Percentiles rank a stretch among this genome's conserved stretches.
Conservation (phyloP, 2,888 invertebrate genomes). For the Ditula angustiorana region DNA sequence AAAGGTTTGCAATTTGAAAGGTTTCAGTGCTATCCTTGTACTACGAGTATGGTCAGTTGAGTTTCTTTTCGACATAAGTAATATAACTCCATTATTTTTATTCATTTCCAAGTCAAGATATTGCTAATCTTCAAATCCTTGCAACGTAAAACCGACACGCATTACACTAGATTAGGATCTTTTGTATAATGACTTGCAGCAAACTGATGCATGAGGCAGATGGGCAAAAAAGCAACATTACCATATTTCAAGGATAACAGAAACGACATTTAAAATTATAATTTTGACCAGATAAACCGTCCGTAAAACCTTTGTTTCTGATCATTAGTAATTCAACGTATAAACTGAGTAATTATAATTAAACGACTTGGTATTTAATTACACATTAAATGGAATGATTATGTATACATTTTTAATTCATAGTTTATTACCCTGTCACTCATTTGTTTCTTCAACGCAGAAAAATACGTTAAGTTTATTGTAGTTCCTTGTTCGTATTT, state of each 20-base stretch:
- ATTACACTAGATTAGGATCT: slow-evolving; percentile 22
- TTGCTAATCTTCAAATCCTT: slow-evolving; percentile 21
- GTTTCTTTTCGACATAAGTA: not conserved
- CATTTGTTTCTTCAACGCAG: not conserved
- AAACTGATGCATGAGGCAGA: slow-evolving; percentile 28
- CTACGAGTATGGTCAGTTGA: too few species aligned
- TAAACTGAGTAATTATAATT: slow-evolving; percentile 24
- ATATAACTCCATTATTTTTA: not conserved
- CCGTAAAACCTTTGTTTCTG: slow-evolving; percentile 21
- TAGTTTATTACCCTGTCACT: not conserved
- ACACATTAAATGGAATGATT: not conserved
- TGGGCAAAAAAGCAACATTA: slow-evolving; percentile 34
- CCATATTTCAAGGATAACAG: slow-evolving; percentile 32
- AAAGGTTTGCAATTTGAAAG: too few species aligned
- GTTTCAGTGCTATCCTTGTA: too few species aligned
- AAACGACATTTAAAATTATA: slow-evolving; percentile 36
- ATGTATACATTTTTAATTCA: not conserved
- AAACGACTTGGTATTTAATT: slow-evolving; percentile 2
- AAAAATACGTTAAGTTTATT: too few species aligned
- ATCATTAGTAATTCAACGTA: slow-evolving; percentile 24
- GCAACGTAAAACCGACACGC: slow-evolving; percentile 18
- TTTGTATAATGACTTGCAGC: slow-evolving; percentile 27
- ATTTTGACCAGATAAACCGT: slow-evolving; percentile 23
- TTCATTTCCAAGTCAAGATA: slow-evolving; percentile 9
- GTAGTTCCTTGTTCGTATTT: too few species aligned